phyloP scores from a whole-genome alignment of 2,113 vertebrate species.

The Clupea harengus region DNA sequence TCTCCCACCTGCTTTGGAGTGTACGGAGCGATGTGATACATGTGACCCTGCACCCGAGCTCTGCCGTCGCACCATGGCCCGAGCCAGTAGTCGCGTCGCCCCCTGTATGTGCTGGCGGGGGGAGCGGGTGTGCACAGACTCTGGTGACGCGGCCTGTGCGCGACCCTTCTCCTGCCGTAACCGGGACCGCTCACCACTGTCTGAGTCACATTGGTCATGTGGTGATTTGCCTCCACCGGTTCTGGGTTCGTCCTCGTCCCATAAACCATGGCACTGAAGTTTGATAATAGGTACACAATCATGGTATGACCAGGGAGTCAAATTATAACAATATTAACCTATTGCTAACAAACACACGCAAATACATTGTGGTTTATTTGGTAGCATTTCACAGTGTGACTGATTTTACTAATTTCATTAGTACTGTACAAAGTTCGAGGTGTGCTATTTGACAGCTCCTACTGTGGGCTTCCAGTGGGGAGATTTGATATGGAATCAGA shows the following conservation, averaged over 20 bases:
- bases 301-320: too few species aligned
- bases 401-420: too few species aligned
- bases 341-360: too few species aligned
- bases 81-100: neutral
- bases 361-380: too few species aligned
- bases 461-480: too few species aligned
- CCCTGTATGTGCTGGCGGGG: slow-evolving; percentile 61
- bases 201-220: slow-evolving; percentile 56
- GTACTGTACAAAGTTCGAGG: too few species aligned
- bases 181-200: slow-evolving; percentile 56
- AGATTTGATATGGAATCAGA: too few species aligned
- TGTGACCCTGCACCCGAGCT: slow-evolving; percentile 71
- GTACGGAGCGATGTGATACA: slow-evolving; percentile 61
- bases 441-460: too few species aligned
- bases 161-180: slow-evolving; percentile 10
- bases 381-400: too few species aligned
- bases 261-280: slow-evolving; percentile 86
- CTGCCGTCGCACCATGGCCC: slow-evolving; percentile 64
- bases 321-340: too few species aligned
- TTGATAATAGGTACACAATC: too few species aligned
- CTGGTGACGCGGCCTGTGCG: slow-evolving; percentile 30
- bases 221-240: slow-evolving; percentile 49
- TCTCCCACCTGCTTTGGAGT: slow-evolving; percentile 79
- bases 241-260: slow-evolving; percentile 80
- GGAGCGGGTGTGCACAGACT: slow-evolving; percentile 76